Conservation (phyloP, 2,888 invertebrate species). For the Baronia brevicornis region DNA sequence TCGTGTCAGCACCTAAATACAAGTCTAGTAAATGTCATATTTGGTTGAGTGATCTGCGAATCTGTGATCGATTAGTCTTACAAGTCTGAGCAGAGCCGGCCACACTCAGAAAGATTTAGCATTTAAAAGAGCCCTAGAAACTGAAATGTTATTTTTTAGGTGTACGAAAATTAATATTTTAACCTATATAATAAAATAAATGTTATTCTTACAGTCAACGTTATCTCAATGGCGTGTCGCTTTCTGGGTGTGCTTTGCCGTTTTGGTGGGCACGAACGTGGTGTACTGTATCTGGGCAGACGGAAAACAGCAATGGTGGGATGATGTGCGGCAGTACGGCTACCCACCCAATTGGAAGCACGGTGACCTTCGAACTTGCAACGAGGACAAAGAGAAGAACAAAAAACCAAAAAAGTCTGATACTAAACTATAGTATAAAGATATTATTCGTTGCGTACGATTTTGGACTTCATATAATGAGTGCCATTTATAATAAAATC, state of each 20-base stretch:
- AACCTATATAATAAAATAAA: conserved; percentile 3
- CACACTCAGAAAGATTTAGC: neutral
- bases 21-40: no score
- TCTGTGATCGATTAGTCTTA: no score
- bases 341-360: conserved; percentile 63
- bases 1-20: no score
- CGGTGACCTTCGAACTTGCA: conserved; percentile 43
- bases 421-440: conserved; percentile 19
- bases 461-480: neutral
- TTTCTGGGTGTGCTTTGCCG: conserved; percentile 83
- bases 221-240: conserved; percentile 80
- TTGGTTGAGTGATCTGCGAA: no score
- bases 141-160: neutral
- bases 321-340: conserved; percentile 73
- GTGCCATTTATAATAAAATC: no score
- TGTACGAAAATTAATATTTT: conserved; percentile 8
- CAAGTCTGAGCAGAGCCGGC: neutral
- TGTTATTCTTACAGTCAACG: conserved; percentile 69
- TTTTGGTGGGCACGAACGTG: conserved; percentile 78
- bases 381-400: conserved; percentile 51
- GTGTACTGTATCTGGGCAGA: conserved; percentile 81
- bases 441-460: neutral
- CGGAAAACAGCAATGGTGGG: conserved; percentile 84
- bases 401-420: conserved; percentile 45
- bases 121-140: no score